phyloP scores from a whole-genome alignment of 2,797 vertebrate species.

The Microcaecilia unicolor region DNA sequence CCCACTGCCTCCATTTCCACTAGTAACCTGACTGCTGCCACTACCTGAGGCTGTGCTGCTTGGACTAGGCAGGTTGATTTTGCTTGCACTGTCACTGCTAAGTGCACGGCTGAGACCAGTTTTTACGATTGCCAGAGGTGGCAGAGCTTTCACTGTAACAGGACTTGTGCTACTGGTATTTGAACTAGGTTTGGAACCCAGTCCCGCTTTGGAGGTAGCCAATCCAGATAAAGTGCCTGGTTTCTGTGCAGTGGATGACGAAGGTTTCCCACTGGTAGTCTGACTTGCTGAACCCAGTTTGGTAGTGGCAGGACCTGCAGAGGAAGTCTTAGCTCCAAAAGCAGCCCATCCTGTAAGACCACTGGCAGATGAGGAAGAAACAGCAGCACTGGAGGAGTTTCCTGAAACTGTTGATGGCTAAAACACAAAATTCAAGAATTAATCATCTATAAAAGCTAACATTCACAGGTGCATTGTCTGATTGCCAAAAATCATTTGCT shows the following conservation, averaged over 20 bases:
- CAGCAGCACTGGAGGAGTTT: conserved; percentile 61
- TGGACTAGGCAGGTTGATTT: conserved; percentile 57
- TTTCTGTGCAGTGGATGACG: conserved; percentile 70
- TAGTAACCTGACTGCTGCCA: conserved; percentile 12
- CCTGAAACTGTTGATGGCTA: conserved; percentile 67
- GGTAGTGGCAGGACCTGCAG: conserved; percentile 63
- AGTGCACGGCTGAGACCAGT: conserved; percentile 78
- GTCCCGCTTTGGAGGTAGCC: conserved; percentile 68
- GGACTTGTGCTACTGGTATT: conserved; percentile 46
- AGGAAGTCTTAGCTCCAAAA: conserved; percentile 82
- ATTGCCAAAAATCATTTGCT: too few relatives aligned
- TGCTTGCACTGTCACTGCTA: conserved; percentile 79
- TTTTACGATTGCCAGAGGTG: conserved; percentile 84
- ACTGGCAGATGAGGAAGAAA: conserved; percentile 69
- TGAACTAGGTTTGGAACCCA: conserved; percentile 66
- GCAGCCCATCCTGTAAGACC: conserved; percentile 93
- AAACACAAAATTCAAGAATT: too few relatives aligned
- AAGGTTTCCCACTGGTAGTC: conserved; percentile 61
- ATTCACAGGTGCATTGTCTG: too few relatives aligned
- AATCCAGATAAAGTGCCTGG: conserved; percentile 75
- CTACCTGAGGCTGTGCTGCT: conserved; percentile 52
- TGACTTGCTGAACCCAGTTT: conserved; percentile 71
- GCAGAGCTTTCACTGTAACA: conserved; percentile 70
- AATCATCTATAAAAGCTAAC: too few relatives aligned
- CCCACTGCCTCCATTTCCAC: conserved; percentile 38